Percentiles rank a stretch among this genome's conserved stretches.
phyloP scores from a whole-genome alignment of 2,113 vertebrate species.

The Felis catus region DNA sequence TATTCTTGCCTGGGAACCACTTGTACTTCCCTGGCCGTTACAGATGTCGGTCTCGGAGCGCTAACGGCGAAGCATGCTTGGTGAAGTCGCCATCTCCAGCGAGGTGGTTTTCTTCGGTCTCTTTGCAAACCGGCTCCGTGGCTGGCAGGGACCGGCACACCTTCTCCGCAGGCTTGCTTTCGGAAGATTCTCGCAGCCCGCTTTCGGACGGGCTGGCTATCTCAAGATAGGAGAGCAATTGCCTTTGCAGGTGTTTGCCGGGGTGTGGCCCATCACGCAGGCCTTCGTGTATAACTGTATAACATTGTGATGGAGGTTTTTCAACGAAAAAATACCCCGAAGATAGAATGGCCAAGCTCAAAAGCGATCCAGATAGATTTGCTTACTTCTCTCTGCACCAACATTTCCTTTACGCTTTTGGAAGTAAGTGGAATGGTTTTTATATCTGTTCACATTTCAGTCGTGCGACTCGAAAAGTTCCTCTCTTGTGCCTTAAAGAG shows the following conservation, averaged over 20 bases:
- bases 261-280: neutral
- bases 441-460: slow-evolving; percentile 72
- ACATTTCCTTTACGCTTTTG: slow-evolving; percentile 64
- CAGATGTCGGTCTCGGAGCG: neutral
- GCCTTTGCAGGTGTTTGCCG: slow-evolving; percentile 9
- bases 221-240: neutral
- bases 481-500: slow-evolving; percentile 67
- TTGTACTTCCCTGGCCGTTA: neutral
- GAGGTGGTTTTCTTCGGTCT: neutral
- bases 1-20: neutral
- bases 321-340: neutral
- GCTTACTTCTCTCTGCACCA: slow-evolving; percentile 74
- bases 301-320: slow-evolving; percentile 9
- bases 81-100: accelerated
- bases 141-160: neutral
- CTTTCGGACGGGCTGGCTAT: neutral
- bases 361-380: slow-evolving; percentile 74
- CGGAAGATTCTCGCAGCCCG: neutral
- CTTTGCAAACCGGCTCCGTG: too few relatives aligned
- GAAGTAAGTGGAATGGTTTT: slow-evolving; percentile 78
- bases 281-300: neutral
- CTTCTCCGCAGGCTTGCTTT: neutral
- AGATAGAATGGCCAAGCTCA: neutral
- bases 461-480: slow-evolving; percentile 73
- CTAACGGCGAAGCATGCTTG: accelerated